Evolutionary conservation across 1,140 invertebrate genomes (phyloP).

Genomic region (Aphelenchoides fujianensis): DNA sequence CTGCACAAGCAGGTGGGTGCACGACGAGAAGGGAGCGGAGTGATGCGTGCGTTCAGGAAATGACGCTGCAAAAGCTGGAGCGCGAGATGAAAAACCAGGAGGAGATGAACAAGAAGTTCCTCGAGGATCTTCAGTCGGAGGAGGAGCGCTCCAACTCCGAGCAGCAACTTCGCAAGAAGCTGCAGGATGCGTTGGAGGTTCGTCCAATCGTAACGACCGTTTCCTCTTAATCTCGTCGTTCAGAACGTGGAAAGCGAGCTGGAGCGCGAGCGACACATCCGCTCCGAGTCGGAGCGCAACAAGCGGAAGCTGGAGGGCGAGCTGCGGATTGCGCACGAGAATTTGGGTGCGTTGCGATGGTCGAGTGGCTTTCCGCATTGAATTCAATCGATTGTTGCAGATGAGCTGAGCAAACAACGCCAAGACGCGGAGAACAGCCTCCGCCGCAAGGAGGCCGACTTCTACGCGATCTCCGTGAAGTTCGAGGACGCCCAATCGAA

Average conservation of each 20-base stretch:
- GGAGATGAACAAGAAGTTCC: conserved; percentile 85
- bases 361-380: too few species aligned
- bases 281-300: conserved; percentile 92
- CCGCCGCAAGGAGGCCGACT: conserved; percentile 56
- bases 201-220: too few species aligned
- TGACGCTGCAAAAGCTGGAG: conserved; percentile 96
- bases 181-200: conserved; percentile 92
- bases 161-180: conserved; percentile 94
- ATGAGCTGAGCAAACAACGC: conserved; percentile 71
- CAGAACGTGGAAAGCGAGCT: conserved; percentile 80
- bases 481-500: conserved; percentile 94
- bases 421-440: conserved; percentile 51
- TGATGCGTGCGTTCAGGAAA: conserved; percentile 73
- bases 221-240: too few species aligned
- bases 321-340: conserved; percentile 44
- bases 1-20: conserved; percentile 79
- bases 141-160: conserved; percentile 98
- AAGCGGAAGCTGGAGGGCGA: conserved; percentile 80
- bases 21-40: too few species aligned
- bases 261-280: conserved; percentile 96
- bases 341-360: too few species aligned
- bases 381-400: too few species aligned
- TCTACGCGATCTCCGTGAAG: conserved; percentile 67
- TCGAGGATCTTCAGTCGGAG: conserved; percentile 90
- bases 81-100: conserved; percentile 96